These are phyloP conservation scores for Calypte anna DNA, from an alignment of 2,113 vertebrate genomes.

Conservation along the genomic window DNA sequence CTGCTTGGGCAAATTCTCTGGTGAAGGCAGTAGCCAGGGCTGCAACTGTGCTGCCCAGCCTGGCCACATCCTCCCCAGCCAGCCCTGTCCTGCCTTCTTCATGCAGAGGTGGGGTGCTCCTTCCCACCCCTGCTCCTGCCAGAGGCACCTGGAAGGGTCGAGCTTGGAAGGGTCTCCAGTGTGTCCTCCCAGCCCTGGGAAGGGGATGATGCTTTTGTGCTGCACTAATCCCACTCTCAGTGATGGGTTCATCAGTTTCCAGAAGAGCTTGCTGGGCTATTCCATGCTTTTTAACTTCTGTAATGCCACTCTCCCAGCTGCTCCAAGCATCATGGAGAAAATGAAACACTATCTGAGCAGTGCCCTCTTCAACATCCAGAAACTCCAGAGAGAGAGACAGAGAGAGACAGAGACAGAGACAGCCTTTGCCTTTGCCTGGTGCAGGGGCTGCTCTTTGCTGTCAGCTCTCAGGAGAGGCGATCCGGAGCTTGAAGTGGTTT, in stretches of 20 bases:
- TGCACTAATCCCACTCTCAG: accelerated
- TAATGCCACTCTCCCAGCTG: not conserved
- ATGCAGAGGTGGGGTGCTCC: not conserved
- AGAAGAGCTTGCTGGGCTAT: not conserved
- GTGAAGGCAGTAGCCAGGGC: not conserved
- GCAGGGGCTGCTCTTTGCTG: not conserved
- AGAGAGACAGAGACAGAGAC: not conserved
- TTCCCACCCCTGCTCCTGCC: not conserved
- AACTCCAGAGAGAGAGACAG: not conserved
- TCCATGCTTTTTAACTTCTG: not conserved
- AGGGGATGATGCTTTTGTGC: not conserved
- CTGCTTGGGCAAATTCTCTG: not conserved
- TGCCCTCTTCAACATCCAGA: not conserved
- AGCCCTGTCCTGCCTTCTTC: not conserved
- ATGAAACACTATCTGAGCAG: not conserved
- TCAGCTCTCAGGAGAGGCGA: not conserved
- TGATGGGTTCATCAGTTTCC: not conserved
- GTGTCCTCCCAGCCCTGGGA: accelerated
- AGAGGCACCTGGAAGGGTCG: not conserved
- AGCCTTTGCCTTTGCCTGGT: slow-evolving; percentile 36
- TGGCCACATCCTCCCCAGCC: accelerated
- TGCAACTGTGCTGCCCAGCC: not conserved
- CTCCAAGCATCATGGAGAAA: not conserved
- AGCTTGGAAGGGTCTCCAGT: not conserved
- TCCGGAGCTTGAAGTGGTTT: slow-evolving; percentile 52